Evolutionary conservation across 2,797 vertebrate genomes (phyloP), one percentile per base, ranked within the genome.

Genomic region (Malurus splendens): DNA sequence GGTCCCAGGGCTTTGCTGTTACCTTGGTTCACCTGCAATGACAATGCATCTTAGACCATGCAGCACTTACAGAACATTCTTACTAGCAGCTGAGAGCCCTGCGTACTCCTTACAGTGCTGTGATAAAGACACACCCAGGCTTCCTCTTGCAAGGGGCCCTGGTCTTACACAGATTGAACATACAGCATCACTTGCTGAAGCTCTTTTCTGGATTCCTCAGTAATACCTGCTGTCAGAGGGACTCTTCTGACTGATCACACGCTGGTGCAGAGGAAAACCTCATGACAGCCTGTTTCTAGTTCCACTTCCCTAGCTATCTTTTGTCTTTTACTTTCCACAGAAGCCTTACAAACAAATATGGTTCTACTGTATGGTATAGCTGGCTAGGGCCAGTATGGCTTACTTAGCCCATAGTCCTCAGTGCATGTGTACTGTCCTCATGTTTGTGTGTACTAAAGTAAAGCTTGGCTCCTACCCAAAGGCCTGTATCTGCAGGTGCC

Each of bases 11-110:
- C 96, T 76, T 94, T 97, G 72, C 94, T 82, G 48, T 94, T 97
- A 28, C 93, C 94, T 77, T 98, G 97, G 66, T 98, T 97, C 32
- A 96, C 96, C 98, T 98, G 92, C 38, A 95, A 74, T 54, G 70
- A 86, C 38, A 94, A 62, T 16, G 20, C 18, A 60, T 38, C 25
- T 82, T 82, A 25, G 20, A 76, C 41, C 30, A 74, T 1, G 2
- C 32, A 54, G 22, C 32, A 81, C 61, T 4, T 50, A 52, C 22
- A 70, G 41, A 86, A 27, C 33, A 62, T 68, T 45, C 33, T 67
- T 56, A 33, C 16, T 28, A 55, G 48, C 57, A 85, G 38, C 1
- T 74, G 38, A 39, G 24, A 86, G 44, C 20, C 50, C 30, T 62
- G 27, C n/a, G 73, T 10, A 6, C 30, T 71, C 36, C 55, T 66